Evolutionary conservation across 2,888 invertebrate genomes (phyloP).

Genomic region (Sialis fuliginosa): DNA sequence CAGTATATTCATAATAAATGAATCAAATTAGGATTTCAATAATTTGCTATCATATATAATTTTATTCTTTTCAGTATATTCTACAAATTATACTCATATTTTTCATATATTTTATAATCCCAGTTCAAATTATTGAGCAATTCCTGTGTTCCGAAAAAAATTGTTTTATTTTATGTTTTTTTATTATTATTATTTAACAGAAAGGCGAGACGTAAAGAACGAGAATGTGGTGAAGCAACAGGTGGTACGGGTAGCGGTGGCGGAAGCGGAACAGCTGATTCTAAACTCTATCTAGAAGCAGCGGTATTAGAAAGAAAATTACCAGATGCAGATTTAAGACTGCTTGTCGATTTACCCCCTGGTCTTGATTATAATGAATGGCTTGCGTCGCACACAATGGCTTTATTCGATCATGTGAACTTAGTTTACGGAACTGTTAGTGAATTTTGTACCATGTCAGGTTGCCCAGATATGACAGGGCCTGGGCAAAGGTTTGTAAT

Average conservation of each 20-base stretch:
- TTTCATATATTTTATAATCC: too few species aligned
- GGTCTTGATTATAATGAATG: constrained; percentile 98
- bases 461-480: constrained; percentile 94
- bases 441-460: constrained; percentile 92
- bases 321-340: constrained; percentile 84
- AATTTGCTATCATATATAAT: too few species aligned
- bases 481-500: constrained; percentile 65
- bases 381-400: constrained; percentile 95
- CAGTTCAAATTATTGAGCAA: too few species aligned
- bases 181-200: constrained; percentile 38
- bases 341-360: constrained; percentile 85
- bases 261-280: constrained; percentile 27
- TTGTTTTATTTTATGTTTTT: not conserved
- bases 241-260: constrained; percentile 25
- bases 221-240: constrained; percentile 49
- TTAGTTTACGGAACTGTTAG: constrained; percentile 96
- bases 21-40: too few species aligned
- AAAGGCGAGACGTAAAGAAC: constrained; percentile 94
- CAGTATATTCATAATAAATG: too few species aligned
- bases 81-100: too few species aligned
- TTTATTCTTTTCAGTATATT: too few species aligned
- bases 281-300: constrained; percentile 88
- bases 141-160: too few species aligned
- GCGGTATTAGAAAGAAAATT: constrained; percentile 85
- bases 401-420: constrained; percentile 98